phyloP scores from a whole-genome alignment of 1,140 invertebrate genomes.

The Colletes latitarsis region DNA sequence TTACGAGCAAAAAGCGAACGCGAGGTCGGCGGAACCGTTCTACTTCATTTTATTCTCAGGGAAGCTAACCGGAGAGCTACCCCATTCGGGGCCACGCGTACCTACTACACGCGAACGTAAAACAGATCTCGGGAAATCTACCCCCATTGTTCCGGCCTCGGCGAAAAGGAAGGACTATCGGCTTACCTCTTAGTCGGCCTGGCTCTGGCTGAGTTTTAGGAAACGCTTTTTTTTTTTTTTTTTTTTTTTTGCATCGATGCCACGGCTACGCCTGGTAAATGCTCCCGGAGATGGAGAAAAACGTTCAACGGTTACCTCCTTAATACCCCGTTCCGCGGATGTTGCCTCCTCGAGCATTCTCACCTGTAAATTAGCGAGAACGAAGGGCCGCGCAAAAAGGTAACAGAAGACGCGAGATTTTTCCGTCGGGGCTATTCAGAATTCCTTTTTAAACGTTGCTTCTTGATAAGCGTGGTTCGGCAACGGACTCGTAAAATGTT shows the following conservation, averaged over 20 bases:
- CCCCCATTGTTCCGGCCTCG: slow-evolving; percentile 72
- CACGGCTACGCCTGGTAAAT: slow-evolving; percentile 10
- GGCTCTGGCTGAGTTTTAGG: slow-evolving; percentile 46
- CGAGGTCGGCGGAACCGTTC: slow-evolving; percentile 62
- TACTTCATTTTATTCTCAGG: slow-evolving; percentile 76
- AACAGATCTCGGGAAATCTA: slow-evolving; percentile 69
- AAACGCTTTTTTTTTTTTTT: slow-evolving; percentile 52
- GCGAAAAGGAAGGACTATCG: slow-evolving; percentile 71
- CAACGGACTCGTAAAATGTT: background rate
- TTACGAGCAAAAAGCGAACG: slow-evolving; percentile 54
- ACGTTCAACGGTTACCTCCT: slow-evolving; percentile 13
- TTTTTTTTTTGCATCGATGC: slow-evolving; percentile 42
- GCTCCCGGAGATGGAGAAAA: background rate
- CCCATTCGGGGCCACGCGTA: slow-evolving; percentile 35
- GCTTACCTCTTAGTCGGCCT: slow-evolving; percentile 54
- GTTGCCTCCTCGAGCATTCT: slow-evolving; percentile 26
- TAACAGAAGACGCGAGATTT: background rate
- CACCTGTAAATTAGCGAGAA: slow-evolving; percentile 34
- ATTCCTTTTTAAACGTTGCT: background rate
- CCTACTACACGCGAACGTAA: slow-evolving; percentile 37
- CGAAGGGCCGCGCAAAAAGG: background rate
- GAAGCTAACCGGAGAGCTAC: slow-evolving; percentile 47
- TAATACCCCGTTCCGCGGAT: slow-evolving; percentile 3
- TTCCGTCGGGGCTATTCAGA: background rate
- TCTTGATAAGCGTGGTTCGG: slow-evolving; percentile 1